Base-by-base conservation (phyloP, 2,113 vertebrate species). In the Amphiprion percula region DNA sequence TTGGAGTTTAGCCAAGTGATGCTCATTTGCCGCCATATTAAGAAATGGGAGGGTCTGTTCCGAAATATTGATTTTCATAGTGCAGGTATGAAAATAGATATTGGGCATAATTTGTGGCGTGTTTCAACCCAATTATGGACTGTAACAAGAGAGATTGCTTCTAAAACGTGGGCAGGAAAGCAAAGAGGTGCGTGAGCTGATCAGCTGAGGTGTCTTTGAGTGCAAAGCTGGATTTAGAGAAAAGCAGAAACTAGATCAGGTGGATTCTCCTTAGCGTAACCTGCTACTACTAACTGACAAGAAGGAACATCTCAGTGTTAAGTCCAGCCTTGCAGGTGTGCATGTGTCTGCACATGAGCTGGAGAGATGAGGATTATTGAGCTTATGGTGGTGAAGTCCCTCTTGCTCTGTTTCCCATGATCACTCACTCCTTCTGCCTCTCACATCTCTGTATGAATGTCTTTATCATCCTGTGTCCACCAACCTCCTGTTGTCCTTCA, bases 91-190 rank as follows among this genome's bases (percentile, higher is more conserved):
- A 88, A 88, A 89, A 83, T 84, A n/a, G 46, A 87, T 89, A 84
- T 81, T 19, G 56, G 61, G 63, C 72, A 81, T 88, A 56, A 49
- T 92, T 89, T 86, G 28, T 88, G 74, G 52, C 60, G 86, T 90
- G n/a, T 79, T 72, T 92, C 87, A 80, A 61, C 77, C 88, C 44
- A 60, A 81, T 90, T 93, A 91, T 74, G 26, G 64, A 85, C n/a
- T 49, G 44, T 87, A 85, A 89, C 75, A 60, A 91, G 49, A 68
- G 54, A 90, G 85, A 74, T 79, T 68, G 83, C 79, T 82, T 88
- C n/a, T 83, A 50, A 73, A 83, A 94, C 92, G 79, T 64, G 81
- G 79, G 61, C 81, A 66, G 86, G 72, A 68, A 84, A 74, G 67
- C 72, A 79, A 79, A 67, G 37, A 80, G 56, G 26, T 30, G 4